Evolutionary conservation across 1,140 invertebrate species (phyloP).

Genomic region (Drosophila suzukii): DNA sequence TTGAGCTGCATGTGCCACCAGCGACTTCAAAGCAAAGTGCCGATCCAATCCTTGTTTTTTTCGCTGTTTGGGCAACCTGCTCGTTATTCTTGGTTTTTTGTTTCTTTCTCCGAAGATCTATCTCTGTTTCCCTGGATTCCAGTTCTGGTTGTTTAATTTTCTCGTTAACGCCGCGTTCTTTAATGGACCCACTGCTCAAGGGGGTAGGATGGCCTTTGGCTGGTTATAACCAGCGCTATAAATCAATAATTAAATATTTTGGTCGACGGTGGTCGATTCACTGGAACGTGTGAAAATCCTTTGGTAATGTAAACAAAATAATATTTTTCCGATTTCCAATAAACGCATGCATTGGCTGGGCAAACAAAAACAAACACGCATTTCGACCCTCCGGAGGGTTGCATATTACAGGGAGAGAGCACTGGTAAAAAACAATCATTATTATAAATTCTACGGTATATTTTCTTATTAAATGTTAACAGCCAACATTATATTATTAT

Average conservation of each 20-base stretch:
- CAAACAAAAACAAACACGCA: constrained; percentile 58
- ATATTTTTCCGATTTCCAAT: constrained; percentile 72
- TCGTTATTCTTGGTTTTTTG: constrained; percentile 48
- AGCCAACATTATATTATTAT: too few species aligned
- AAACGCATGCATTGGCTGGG: constrained; percentile 46
- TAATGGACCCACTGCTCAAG: constrained; percentile 49
- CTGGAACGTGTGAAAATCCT: constrained; percentile 78
- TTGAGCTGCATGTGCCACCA: constrained; percentile 50
- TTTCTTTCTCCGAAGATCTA: constrained; percentile 15
- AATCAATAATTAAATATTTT: constrained; percentile 79
- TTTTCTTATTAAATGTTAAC: too few species aligned
- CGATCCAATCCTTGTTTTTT: constrained; percentile 26
- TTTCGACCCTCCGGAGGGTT: constrained; percentile 14
- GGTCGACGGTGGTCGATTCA: constrained; percentile 31
- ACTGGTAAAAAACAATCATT: constrained; percentile 4
- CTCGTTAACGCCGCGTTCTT: constrained; percentile 66
- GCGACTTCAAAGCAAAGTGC: constrained; percentile 66
- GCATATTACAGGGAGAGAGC: neutral
- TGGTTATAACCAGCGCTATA: constrained; percentile 44
- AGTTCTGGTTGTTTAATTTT: constrained; percentile 56
- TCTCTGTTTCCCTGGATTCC: constrained; percentile 19
- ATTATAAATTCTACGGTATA: too few species aligned
- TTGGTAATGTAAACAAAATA: constrained; percentile 68
- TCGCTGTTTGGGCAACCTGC: constrained; percentile 37
- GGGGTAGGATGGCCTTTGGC: constrained; percentile 15